These are phyloP conservation scores for Cheilosia vernalis DNA, from an alignment of 2,888 invertebrate genomes.

Conservation along the genomic window DNA sequence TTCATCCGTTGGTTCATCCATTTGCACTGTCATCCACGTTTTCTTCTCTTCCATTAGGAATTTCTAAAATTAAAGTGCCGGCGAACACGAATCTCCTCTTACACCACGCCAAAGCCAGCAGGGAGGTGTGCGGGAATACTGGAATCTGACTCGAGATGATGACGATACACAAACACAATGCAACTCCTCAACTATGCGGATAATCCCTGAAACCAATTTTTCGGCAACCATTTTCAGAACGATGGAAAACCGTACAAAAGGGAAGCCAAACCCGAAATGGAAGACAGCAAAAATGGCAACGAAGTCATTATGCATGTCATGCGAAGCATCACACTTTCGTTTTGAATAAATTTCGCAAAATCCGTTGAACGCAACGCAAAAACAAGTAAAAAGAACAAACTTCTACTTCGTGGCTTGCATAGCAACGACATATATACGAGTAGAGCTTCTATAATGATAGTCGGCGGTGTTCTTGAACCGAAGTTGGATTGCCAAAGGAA, in stretches of 20 bases:
- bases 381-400: constrained; percentile 35
- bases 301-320: constrained; percentile 71
- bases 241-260: constrained; percentile 24
- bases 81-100: constrained; percentile 31
- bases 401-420: constrained; percentile 65
- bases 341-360: constrained; percentile 67
- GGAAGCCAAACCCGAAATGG: not conserved
- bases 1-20: constrained; percentile 16
- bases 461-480: constrained; percentile 34
- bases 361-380: constrained; percentile 12
- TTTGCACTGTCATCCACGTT: constrained; percentile 66
- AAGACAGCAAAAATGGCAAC: constrained; percentile 51
- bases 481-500: constrained; percentile 29
- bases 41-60: constrained; percentile 52
- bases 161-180: constrained; percentile 20
- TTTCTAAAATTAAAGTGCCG: constrained; percentile 64
- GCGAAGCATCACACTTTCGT: constrained; percentile 61
- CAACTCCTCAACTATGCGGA: constrained; percentile 48
- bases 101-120: not conserved
- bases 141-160: constrained; percentile 40
- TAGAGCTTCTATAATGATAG: not conserved
- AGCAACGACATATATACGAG: constrained; percentile 37
- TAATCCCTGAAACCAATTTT: constrained; percentile 67
- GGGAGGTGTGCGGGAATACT: not conserved
- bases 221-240: constrained; percentile 32